A percentile compares a stretch with the other conserved stretches of the same genome.
phyloP scores from a whole-genome alignment of 2,888 invertebrate species.

The Pseudococcus jackbeardsleyi region DNA sequence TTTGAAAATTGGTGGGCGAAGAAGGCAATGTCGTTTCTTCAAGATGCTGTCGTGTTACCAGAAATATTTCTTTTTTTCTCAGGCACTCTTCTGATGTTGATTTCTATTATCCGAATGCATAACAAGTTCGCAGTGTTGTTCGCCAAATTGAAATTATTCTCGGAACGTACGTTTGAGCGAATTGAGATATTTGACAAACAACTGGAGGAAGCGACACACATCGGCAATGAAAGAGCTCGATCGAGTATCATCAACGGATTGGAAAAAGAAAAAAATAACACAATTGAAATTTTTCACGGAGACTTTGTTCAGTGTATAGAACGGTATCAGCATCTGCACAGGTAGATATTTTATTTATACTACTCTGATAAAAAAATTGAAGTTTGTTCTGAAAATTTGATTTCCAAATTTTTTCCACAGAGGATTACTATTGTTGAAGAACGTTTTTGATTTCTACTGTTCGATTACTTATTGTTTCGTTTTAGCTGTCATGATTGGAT shows the following conservation, averaged over 20 bases:
- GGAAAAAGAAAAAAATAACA: not conserved
- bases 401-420: not conserved
- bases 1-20: not conserved
- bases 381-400: not conserved
- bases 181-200: not conserved
- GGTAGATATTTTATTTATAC: not conserved
- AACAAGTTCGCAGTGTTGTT: not conserved
- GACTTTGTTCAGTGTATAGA: not conserved
- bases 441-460: not conserved
- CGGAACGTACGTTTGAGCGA: not conserved
- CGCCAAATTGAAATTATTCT: not conserved
- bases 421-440: not conserved
- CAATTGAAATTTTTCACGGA: not conserved
- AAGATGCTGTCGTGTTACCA: not conserved
- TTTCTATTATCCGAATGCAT: not conserved
- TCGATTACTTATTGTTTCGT: not conserved
- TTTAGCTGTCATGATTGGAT: not conserved
- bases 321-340: not conserved
- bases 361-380: too few species aligned
- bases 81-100: not conserved
- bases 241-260: not conserved
- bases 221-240: not conserved
- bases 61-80: not conserved
- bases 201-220: not conserved
- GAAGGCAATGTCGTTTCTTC: not conserved